Evolutionary conservation across 1,140 invertebrate genomes (phyloP).

Genomic region (Melipona quadrifasciata): DNA sequence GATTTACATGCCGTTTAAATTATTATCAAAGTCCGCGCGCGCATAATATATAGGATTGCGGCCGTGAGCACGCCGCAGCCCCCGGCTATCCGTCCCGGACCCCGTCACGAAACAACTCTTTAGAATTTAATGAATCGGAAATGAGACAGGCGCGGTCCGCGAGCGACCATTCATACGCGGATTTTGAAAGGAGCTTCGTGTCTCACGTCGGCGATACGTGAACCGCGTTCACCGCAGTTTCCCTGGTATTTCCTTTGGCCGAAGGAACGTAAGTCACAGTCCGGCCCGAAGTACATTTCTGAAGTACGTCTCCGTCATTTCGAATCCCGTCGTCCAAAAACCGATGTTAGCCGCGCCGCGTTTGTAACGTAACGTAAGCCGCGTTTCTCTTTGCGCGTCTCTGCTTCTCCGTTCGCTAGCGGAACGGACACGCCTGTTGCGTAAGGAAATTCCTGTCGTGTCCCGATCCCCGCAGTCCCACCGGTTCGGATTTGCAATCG

Average conservation of each 20-base stretch:
- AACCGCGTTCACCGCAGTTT: background rate
- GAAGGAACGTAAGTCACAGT: background rate
- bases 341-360: too few species aligned
- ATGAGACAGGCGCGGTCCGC: slow-evolving; percentile 7
- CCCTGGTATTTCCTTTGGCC: background rate
- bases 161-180: slow-evolving; percentile 5
- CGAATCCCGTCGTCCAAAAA: background rate
- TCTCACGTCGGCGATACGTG: background rate
- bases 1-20: slow-evolving; percentile 46
- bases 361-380: background rate
- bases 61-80: background rate
- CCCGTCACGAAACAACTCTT: slow-evolving; percentile 25
- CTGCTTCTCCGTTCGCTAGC: background rate
- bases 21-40: slow-evolving; percentile 40
- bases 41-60: slow-evolving; percentile 24
- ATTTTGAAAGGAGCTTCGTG: background rate
- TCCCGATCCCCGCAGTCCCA: background rate
- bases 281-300: background rate
- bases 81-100: background rate
- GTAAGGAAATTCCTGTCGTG: slow-evolving; percentile 15
- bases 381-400: background rate
- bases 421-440: slow-evolving; percentile 1
- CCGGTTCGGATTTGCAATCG: background rate
- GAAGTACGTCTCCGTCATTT: background rate
- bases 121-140: slow-evolving; percentile 51